phyloP scores from a whole-genome alignment of 2,888 invertebrate species.

The Metacarcinus magister region DNA sequence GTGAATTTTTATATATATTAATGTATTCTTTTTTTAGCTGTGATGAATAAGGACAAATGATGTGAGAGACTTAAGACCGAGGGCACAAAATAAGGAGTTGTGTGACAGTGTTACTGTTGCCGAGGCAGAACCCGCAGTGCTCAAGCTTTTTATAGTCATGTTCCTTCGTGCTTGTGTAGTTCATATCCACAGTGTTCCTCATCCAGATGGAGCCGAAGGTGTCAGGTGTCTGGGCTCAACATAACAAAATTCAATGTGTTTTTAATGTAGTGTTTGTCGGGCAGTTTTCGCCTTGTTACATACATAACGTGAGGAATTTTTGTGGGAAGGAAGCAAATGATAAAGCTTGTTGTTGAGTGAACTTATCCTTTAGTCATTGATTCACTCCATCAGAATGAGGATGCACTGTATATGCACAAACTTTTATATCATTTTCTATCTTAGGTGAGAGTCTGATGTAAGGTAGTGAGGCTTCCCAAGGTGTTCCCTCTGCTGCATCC shows the following conservation, averaged over 20 bases:
- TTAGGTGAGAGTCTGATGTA: neutral
- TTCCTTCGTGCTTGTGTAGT: conserved; percentile 3
- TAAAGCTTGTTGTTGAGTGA: neutral
- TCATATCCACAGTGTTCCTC: neutral
- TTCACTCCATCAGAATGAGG: neutral
- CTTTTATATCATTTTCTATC: neutral
- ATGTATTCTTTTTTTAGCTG: neutral
- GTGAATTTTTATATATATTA: neutral
- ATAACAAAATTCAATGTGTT: neutral
- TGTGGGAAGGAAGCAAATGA: neutral
- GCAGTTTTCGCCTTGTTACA: neutral
- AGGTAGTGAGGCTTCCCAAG: neutral
- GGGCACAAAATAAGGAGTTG: neutral
- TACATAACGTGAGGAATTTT: neutral
- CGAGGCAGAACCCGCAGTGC: neutral
- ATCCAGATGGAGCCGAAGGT: neutral
- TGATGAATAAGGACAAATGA: neutral
- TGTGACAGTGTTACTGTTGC: neutral
- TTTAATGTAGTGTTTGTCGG: neutral
- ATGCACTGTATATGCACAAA: neutral
- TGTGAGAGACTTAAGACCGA: conserved; percentile 18
- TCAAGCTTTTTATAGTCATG: conserved; percentile 22
- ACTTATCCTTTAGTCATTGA: neutral
- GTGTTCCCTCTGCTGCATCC: neutral
- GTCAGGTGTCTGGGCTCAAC: neutral